A percentile compares a stretch with the other conserved stretches of the same genome.
phyloP scores from a whole-genome alignment of 2,113 vertebrate species.

The Aythya baeri region DNA sequence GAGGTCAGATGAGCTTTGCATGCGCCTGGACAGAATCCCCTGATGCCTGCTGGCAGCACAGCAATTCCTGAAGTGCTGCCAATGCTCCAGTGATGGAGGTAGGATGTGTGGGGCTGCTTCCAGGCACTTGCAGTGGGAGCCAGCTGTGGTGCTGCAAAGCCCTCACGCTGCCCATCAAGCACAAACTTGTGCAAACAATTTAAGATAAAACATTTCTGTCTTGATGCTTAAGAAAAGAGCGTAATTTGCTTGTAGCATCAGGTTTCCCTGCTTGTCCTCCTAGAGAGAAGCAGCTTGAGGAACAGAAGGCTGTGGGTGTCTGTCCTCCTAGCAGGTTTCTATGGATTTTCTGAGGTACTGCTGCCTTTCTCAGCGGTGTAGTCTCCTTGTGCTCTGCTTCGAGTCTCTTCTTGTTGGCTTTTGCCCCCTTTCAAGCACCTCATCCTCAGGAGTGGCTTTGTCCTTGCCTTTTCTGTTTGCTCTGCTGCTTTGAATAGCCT shows the following conservation, averaged over 20 bases:
- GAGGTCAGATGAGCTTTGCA: not conserved
- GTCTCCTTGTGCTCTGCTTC: not conserved
- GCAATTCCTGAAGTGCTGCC: not conserved
- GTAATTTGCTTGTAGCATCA: not conserved
- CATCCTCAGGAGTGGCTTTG: not conserved
- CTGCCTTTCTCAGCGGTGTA: not conserved
- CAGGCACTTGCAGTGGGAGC: too few species aligned
- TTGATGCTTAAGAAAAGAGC: not conserved
- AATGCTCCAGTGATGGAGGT: too few species aligned
- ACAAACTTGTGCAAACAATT: not conserved
- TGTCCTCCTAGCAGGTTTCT: not conserved
- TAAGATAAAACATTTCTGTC: not conserved
- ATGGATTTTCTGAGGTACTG: not conserved
- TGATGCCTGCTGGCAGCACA: not conserved
- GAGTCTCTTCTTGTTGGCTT: not conserved
- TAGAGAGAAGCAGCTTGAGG: not conserved
- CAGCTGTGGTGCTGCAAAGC: too few species aligned
- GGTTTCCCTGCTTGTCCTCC: not conserved
- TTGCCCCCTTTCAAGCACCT: not conserved
- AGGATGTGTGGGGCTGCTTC: too few species aligned
- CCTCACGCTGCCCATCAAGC: not conserved
- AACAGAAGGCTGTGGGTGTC: not conserved
- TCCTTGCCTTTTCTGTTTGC: not conserved
- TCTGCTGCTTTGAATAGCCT: not conserved
- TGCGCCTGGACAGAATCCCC: not conserved